phyloP scores from a whole-genome alignment of 1,140 invertebrate species.

The Cyphomyrmex costatus region DNA sequence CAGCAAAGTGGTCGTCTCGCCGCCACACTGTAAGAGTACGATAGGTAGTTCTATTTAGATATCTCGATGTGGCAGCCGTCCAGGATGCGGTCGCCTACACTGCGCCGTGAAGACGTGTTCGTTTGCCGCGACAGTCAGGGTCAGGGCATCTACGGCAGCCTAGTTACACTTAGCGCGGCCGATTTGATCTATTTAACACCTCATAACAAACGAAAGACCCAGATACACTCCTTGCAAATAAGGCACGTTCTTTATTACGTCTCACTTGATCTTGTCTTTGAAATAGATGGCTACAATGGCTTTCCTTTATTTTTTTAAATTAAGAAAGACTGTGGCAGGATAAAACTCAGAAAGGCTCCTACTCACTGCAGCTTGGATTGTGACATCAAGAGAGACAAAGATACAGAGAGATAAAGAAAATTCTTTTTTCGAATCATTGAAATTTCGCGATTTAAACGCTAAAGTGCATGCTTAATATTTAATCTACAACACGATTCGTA shows the following conservation, averaged over 20 bases:
- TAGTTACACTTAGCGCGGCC: conserved; percentile 28
- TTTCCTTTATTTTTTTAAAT: background rate
- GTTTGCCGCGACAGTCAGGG: conserved; percentile 67
- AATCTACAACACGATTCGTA: too few relatives aligned
- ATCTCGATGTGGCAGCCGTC: conserved; percentile 70
- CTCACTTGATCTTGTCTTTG: background rate
- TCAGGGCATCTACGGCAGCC: conserved; percentile 67
- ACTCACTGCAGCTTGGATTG: too few relatives aligned
- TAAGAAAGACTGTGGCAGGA: background rate
- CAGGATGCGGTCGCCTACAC: conserved; percentile 63
- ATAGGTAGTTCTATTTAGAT: conserved; percentile 67
- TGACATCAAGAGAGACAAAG: too few relatives aligned
- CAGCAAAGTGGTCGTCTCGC: conserved; percentile 49
- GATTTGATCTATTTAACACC: conserved; percentile 65
- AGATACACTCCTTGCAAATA: background rate
- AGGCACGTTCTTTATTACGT: background rate
- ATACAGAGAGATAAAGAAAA: too few relatives aligned
- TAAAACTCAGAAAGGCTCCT: background rate
- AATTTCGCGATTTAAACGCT: too few relatives aligned
- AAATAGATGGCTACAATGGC: background rate
- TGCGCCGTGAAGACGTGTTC: conserved; percentile 6
- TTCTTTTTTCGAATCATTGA: too few relatives aligned
- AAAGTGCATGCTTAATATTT: too few relatives aligned
- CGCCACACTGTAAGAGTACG: background rate
- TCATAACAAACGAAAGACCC: background rate